A percentile compares a stretch with the other conserved stretches of the same genome.
These are phyloP conservation scores for Nudaria mundana DNA, from an alignment of 2,888 invertebrate species.

Conservation along the genomic window DNA sequence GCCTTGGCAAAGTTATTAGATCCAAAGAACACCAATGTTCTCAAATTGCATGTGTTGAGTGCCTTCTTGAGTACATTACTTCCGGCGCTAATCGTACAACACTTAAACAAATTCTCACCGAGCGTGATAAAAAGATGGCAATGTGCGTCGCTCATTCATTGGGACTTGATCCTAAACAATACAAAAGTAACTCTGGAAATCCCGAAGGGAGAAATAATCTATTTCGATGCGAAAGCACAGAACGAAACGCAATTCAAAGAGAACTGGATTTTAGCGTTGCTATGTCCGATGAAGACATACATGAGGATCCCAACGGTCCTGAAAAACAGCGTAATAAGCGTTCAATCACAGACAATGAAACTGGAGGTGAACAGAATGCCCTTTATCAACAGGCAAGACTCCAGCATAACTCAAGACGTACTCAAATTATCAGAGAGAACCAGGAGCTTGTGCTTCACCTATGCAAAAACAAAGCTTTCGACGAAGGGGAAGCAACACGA, in stretches of 20 bases:
- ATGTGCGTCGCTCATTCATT: conserved; percentile 12
- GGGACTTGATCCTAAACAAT: conserved; percentile 2
- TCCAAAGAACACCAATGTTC: conserved; percentile 11
- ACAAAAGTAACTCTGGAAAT: conserved; percentile 1
- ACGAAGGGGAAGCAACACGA: conserved; percentile 9
- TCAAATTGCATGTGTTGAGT: conserved; percentile 18
- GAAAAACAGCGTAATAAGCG: background rate
- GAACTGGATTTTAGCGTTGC: background rate
- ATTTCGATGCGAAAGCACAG: background rate
- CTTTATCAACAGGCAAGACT: background rate
- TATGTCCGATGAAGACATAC: conserved; percentile 3
- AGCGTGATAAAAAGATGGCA: conserved; percentile 5
- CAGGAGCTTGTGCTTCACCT: conserved; percentile 10
- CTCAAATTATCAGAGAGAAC: conserved; percentile 1
- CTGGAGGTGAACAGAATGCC: background rate
- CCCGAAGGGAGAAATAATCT: conserved; percentile 4
- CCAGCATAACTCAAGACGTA: background rate
- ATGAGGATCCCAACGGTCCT: background rate
- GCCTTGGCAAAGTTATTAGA: conserved; percentile 13
- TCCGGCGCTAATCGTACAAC: conserved; percentile 11
- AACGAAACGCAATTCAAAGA: background rate
- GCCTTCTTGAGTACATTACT: conserved; percentile 20
- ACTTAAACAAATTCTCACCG: conserved; percentile 12
- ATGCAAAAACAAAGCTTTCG: conserved; percentile 11
- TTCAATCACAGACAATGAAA: background rate